Conservation (phyloP, 2,888 invertebrate species). For the Pristionchus exspectatus region DNA sequence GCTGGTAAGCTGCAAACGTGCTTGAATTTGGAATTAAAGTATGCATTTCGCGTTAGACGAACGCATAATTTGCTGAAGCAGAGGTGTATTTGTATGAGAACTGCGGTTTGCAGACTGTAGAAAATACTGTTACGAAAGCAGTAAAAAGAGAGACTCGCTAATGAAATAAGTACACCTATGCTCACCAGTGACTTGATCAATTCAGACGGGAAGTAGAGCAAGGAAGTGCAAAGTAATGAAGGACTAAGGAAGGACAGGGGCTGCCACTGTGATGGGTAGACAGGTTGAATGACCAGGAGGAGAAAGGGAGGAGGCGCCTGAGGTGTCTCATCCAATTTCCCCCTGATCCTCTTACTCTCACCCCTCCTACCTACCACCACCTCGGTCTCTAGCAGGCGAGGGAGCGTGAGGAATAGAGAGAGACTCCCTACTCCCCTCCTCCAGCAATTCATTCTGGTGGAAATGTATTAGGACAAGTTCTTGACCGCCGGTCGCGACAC, state of each 20-base stretch:
- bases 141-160: no score
- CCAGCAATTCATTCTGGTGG: constrained; percentile 23
- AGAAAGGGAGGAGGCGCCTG: not conserved
- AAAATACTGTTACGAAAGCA: no score
- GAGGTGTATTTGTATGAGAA: no score
- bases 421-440: not conserved
- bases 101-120: no score
- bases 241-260: not conserved
- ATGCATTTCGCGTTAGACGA: no score
- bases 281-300: constrained; percentile 30
- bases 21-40: no score
- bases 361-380: not conserved
- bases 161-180: no score
- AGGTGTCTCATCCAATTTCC: constrained; percentile 29
- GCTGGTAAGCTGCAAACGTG: no score
- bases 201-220: no score
- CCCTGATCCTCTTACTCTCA: not conserved
- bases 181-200: no score
- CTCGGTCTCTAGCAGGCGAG: not conserved
- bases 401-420: not conserved
- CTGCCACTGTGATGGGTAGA: not conserved
- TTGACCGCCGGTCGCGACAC: not conserved
- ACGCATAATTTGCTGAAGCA: no score
- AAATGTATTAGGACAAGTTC: constrained; percentile 54
- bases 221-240: not conserved